A percentile compares a stretch with the other conserved stretches of the same genome.
Evolutionary conservation across 2,888 invertebrate genomes (phyloP).

Genomic region (Ochropleura plecta): DNA sequence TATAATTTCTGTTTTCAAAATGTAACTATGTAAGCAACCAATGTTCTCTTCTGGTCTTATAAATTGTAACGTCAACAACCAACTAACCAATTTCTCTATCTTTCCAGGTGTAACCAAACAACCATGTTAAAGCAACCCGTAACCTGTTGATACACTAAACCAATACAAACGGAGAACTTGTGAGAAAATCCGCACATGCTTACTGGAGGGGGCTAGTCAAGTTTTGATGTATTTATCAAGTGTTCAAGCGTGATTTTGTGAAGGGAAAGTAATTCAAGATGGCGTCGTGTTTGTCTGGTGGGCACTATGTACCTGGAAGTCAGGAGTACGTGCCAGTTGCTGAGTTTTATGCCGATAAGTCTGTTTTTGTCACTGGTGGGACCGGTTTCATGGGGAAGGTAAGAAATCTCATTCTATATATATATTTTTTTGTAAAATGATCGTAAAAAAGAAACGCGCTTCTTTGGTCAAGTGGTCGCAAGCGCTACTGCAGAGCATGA

Average conservation of each 20-base stretch:
- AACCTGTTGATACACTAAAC: conserved; percentile 44
- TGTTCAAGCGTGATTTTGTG: conserved; percentile 47
- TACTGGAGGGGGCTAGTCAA: conserved; percentile 42
- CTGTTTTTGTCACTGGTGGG: conserved; percentile 95
- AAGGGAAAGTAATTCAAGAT: conserved; percentile 72
- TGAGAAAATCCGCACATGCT: conserved; percentile 50
- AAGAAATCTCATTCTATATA: conserved; percentile 40
- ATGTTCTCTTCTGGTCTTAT: not conserved
- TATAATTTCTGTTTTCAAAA: not conserved
- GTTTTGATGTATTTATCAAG: conserved; percentile 63
- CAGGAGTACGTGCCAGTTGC: conserved; percentile 90
- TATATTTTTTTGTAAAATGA: no score
- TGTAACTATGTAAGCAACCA: not conserved
- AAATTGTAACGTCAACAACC: not conserved
- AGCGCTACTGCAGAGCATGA: not conserved
- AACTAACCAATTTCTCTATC: conserved; percentile 39
- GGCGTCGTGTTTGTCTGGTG: conserved; percentile 84
- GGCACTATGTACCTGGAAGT: conserved; percentile 76
- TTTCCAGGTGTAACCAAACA: conserved; percentile 74
- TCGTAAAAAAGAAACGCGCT: no score
- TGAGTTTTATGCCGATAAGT: conserved; percentile 93
- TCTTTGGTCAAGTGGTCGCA: not conserved
- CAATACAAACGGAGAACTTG: conserved; percentile 36
- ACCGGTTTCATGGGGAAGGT: conserved; percentile 97
- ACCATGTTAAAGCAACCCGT: conserved; percentile 71